Evolutionary conservation across 2,888 invertebrate genomes (phyloP), one percentile per base, ranked within the genome.

Genomic region (Lysandra bellargus): DNA sequence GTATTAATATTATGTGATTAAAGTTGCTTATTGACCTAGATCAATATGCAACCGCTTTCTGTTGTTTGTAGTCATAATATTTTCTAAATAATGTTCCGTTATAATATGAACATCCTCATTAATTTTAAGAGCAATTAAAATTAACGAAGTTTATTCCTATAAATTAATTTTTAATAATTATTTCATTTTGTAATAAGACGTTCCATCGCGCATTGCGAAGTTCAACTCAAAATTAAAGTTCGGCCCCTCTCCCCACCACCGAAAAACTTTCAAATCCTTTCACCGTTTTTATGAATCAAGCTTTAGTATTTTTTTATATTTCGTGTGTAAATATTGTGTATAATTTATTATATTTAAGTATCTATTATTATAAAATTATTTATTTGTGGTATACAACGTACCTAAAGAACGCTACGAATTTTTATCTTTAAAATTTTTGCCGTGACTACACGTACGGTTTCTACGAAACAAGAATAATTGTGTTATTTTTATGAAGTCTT

Each of bases 191-290:
- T 37, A 33, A 69, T 69, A 69, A 37, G 17, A 14, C 14, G 14
- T 69, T 64, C 64, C 64, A 37, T 69, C 14, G 14, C 12, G 6
- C 69, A 37, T 69, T 69, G 69, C 69, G 69, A 69, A 69, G 69
- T 69, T 5, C 69, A 33, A 37, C 14, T 69, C 69, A 33, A 64
- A 64, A 64, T 23, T 64, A 64, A 61, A 64, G 64, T 64, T 64
- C 23, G 9, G 14, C 1, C 69, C 64, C 33, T 33, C 69, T 37
- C 69, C 69, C 69, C 69, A 37, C 69, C 69, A 69, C 69, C 33
- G 5, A 69, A 69, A 69, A 69, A 69, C 69, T 69, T 69, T 69
- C 69, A 69, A 69, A 69, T 69, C 69, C 69, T 69, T 69, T 69
- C 69, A 69, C 69, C 69, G 69, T 69, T 69, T 69, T 69, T 14